Conservation (phyloP, 2,113 vertebrate genomes). For the Aegotheles bennettii region DNA sequence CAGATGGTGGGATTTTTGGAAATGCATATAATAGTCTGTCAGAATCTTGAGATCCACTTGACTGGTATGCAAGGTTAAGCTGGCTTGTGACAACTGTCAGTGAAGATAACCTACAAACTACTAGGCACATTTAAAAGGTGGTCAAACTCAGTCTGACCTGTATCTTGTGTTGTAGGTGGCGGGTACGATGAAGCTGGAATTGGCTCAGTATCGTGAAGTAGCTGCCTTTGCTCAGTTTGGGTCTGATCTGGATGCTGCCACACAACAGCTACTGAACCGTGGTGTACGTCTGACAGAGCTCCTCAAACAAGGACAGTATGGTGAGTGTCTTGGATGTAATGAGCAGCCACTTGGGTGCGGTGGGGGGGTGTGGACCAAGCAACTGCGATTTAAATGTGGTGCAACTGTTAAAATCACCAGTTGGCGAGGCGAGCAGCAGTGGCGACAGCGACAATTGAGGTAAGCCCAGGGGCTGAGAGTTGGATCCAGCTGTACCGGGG, state of each 20-base stretch:
- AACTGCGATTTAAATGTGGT: no score
- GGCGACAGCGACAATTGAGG: no score
- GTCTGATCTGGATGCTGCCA: slow-evolving; percentile 94
- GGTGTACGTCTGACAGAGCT: slow-evolving; percentile 94
- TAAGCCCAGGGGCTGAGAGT: no score
- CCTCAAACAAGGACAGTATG: slow-evolving; percentile 96
- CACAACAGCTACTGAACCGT: slow-evolving; percentile 93
- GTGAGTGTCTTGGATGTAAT: slow-evolving; percentile 67
- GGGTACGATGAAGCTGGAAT: slow-evolving; percentile 96
- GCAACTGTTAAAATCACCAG: no score
- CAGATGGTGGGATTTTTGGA: not conserved
- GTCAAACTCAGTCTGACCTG: not conserved
- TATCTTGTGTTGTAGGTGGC: slow-evolving; percentile 79
- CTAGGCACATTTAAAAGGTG: accelerated
- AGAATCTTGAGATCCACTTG: not conserved
- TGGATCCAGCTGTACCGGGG: no score
- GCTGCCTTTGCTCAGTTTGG: slow-evolving; percentile 98
- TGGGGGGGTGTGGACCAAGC: no score
- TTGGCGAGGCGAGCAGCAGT: no score
- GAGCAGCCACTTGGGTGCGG: no score
- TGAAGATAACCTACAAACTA: not conserved
- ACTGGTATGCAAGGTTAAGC: not conserved
- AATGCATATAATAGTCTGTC: accelerated
- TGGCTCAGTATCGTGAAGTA: slow-evolving; percentile 97
- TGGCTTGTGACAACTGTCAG: not conserved